Evolutionary conservation across 1,140 invertebrate genomes (phyloP).

Genomic region (Ectropis grisescens): DNA sequence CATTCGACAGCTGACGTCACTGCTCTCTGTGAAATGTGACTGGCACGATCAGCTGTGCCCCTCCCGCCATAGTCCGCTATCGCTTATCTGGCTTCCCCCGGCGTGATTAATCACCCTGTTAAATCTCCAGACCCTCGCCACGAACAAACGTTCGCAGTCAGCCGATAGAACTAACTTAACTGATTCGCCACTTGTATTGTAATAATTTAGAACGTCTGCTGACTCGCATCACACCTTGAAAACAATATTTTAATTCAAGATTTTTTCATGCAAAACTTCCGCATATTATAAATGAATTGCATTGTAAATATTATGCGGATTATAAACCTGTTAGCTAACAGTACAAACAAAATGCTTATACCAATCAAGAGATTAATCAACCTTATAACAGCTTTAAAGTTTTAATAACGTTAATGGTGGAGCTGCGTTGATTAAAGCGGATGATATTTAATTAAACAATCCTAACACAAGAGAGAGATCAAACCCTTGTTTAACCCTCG

Average conservation of each 20-base stretch:
- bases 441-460: slow-evolving; percentile 25
- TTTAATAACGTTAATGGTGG: slow-evolving; percentile 16
- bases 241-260: too few species aligned
- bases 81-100: slow-evolving; percentile 31
- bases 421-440: slow-evolving; percentile 19
- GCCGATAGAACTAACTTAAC: slow-evolving; percentile 16
- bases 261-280: too few species aligned
- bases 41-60: slow-evolving; percentile 24
- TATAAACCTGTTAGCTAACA: too few species aligned
- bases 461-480: slow-evolving; percentile 22
- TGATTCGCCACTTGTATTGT: too few species aligned
- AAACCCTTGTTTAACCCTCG: slow-evolving; percentile 16
- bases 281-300: too few species aligned
- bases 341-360: too few species aligned
- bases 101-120: slow-evolving; percentile 38
- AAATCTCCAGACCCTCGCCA: slow-evolving; percentile 24
- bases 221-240: too few species aligned
- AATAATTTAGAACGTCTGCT: too few species aligned
- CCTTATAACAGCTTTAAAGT: slow-evolving; percentile 2
- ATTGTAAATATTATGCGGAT: too few species aligned
- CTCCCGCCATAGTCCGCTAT: slow-evolving; percentile 9
- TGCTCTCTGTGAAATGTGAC: too few species aligned
- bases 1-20: background rate
- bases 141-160: slow-evolving; percentile 8
- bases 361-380: too few species aligned